Evolutionary conservation across 2,797 vertebrate species (phyloP).

Genomic region (Euthynnus affinis): DNA sequence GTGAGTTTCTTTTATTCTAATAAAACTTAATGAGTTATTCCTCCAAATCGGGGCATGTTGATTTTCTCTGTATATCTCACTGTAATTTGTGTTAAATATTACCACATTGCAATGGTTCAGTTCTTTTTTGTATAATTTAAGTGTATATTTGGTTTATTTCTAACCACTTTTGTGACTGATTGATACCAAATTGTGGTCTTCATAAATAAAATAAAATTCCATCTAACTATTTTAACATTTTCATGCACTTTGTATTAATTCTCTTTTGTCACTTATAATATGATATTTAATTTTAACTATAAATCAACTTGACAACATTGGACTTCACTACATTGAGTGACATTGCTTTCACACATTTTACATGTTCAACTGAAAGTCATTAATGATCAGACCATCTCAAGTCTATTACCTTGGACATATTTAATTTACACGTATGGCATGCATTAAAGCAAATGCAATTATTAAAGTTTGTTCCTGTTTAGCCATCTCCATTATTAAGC

Average conservation of each 20-base stretch:
- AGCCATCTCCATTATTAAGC: too few relatives aligned
- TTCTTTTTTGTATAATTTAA: conserved; percentile 15
- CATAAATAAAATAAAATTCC: not conserved
- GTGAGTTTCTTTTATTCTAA: conserved; percentile 4
- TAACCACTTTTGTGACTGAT: not conserved
- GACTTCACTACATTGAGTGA: too few relatives aligned
- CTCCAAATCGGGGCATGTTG: conserved; percentile 1
- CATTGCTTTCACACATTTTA: not conserved
- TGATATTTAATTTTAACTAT: too few relatives aligned
- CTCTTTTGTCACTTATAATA: not conserved
- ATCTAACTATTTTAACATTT: not conserved
- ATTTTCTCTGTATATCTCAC: not conserved
- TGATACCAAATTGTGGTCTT: conserved; percentile 2
- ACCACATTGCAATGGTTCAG: not conserved
- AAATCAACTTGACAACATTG: too few relatives aligned
- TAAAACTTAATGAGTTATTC: not conserved
- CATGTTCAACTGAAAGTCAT: not conserved
- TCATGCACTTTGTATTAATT: not conserved
- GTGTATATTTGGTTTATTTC: conserved; percentile 27
- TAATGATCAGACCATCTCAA: not conserved
- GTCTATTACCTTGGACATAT: too few relatives aligned
- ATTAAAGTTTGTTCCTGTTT: too few relatives aligned
- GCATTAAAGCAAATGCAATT: too few relatives aligned
- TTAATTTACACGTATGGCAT: too few relatives aligned
- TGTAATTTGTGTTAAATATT: conserved; percentile 31